Base-by-base conservation (phyloP, 1,140 invertebrate genomes). In the Dinoponera quadriceps region DNA sequence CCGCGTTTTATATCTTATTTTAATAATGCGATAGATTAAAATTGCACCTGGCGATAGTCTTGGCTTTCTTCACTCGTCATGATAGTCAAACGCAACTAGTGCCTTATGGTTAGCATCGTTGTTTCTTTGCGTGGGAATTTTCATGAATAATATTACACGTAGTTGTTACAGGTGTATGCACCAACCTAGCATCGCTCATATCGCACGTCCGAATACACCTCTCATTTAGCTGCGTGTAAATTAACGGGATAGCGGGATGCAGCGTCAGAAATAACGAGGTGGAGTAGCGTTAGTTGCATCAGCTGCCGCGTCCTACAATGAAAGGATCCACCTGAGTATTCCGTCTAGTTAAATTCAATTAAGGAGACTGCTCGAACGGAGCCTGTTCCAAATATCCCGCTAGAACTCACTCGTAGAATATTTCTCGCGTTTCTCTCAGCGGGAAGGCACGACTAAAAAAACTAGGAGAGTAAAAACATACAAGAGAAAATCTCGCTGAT, bases 311-410 rank as follows among this genome's bases (percentile, higher is more conserved):
- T 20, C 14, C 18, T 51, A 65, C 44, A 75, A 65, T 65, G 27
- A 29, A 33, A 75, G 44, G n/a, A 75, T n/a, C 16, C 27, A 75
- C 59, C 59, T 75, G 44, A 65, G 27, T 44, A 51, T 75, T 75
- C 59, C 9, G 44, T 75, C 59, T 65, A 65, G 20, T 48, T 65
- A 65, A 75, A 65, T 75, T 75, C 27, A 75, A 75, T 75, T 75
- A 75, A 65, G 59, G 16, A 65, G 38, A 44, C n/a, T 44, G 33
- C 63, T 65, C 33, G 59, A 65, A 65, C 59, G 20, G 38, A 75
- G 44, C n/a, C 9, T 27, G 44, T 33, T 29, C 59, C 44, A 65
- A 75, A 65, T 65, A 75, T 65, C 27, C 51, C 60, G n/a, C 27
- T 38, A 18, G 59, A 75, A 65, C 44, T n/a, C n/a, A 16, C 65